Base-by-base conservation (phyloP, 1,140 invertebrate genomes). In the Ganaspis sp. region DNA sequence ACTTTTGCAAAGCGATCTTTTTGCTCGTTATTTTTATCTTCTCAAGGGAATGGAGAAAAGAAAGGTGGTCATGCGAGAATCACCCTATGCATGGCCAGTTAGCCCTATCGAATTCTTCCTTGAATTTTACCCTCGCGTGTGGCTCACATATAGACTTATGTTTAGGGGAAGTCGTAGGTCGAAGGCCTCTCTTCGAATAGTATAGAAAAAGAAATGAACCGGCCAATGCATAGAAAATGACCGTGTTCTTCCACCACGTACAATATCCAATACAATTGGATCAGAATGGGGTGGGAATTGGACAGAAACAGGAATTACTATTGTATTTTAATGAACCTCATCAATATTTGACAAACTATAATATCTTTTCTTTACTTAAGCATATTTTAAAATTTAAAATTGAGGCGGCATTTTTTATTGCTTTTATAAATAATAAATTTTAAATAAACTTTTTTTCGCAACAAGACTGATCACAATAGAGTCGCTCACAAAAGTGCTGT, bases 141-240 rank as follows among this genome's bases (percentile, higher is more conserved):
- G 23, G 23, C 23, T 29, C 54, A 64, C 23, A 64, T 29, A 64
- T 49, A 64, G 21, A 34, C 29, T 34, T 34, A 34, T 29, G 4
- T 64, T 64, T 64, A 72, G 70, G 42, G 38, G n/a, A 26, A 49
- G 21, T 37, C 38, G 37, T 38, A 15, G 40, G 70, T 40, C 34
- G n/a, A 58, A 58, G 21, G 21, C 19, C 53, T 23, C 53, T 58
- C 49, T 58, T 58, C 53, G 73, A 75, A 54, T n/a, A 71, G 45
- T 4, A 38, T 49, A 49, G 53, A 72, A 79, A 78, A 58, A 21
- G 81, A 77, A 81, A 72, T 76, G 74, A 74, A 53, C 54, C 40
- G 80, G 72, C 79, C 84, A 85, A 84, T 85, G 84, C 79, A 85
- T 85, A 85, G 84, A 58, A 79, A 85, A 84, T 83, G 79, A 83